These are phyloP conservation scores for Mustela lutreola DNA, from an alignment of 2,113 vertebrate genomes.

Conservation along the genomic window DNA sequence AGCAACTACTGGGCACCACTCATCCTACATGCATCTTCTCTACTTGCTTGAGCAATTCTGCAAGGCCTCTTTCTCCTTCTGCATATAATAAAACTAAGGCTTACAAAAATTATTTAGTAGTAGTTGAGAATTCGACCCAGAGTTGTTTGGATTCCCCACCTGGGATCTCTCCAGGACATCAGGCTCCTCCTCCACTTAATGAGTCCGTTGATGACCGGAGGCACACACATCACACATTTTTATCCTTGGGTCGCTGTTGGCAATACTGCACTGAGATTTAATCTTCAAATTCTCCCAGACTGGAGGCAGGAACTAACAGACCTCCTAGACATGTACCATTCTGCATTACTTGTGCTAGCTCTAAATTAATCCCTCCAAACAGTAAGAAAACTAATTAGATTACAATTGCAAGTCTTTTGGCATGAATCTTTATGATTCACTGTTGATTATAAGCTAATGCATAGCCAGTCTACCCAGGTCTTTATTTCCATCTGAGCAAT, in stretches of 20 bases:
- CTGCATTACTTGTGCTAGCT: conserved; percentile 51
- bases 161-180: background rate
- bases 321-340: conserved; percentile 43
- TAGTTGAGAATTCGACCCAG: background rate
- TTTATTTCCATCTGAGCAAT: conserved; percentile 74
- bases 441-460: conserved; percentile 81
- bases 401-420: conserved; percentile 77
- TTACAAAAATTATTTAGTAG: background rate
- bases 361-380: conserved; percentile 72
- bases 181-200: background rate
- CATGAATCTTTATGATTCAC: conserved; percentile 74
- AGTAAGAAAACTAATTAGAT: conserved; percentile 73
- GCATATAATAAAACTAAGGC: background rate
- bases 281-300: conserved; percentile 50
- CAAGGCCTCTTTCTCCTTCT: background rate
- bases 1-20: background rate
- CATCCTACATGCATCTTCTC: background rate
- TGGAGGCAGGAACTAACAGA: conserved; percentile 57
- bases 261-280: conserved; percentile 42
- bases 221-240: background rate
- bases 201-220: background rate
- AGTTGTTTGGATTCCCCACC: background rate
- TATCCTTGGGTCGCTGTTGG: background rate
- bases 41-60: background rate
- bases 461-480: conserved; percentile 72